Percentiles rank a stretch among this genome's conserved stretches.
These are phyloP conservation scores for Probaryconus sp. DNA, from an alignment of 1,140 invertebrate genomes.

Conservation along the genomic window DNA sequence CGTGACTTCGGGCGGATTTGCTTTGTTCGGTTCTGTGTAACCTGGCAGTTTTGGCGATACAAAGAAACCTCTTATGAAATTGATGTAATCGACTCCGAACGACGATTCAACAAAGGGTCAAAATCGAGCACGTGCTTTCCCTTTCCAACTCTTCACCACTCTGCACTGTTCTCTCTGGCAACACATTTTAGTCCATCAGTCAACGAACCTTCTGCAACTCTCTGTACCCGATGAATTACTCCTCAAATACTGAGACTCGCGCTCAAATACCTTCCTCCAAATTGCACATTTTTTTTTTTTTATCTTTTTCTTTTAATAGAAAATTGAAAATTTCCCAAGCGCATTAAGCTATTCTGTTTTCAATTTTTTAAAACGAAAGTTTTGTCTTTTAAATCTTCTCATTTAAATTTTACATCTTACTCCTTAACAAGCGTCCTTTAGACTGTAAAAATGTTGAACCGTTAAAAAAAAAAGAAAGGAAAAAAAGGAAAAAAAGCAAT, in stretches of 20 bases:
- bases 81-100: constrained; percentile 75
- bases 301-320: constrained; percentile 44
- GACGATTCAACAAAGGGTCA: constrained; percentile 78
- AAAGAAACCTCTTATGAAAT: constrained; percentile 70
- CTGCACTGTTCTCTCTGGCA: constrained; percentile 31
- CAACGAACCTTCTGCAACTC: constrained; percentile 54
- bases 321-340: constrained; percentile 29
- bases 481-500: too few species aligned
- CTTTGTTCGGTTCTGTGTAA: constrained; percentile 32
- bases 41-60: constrained; percentile 31
- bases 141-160: constrained; percentile 31
- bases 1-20: constrained; percentile 12
- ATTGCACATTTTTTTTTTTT: constrained; percentile 41
- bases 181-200: constrained; percentile 56
- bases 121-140: constrained; percentile 70
- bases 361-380: too few species aligned
- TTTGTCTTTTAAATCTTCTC: too few species aligned
- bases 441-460: too few species aligned
- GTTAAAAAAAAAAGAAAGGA: too few species aligned
- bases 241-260: constrained; percentile 46
- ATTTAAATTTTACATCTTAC: too few species aligned
- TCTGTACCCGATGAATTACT: constrained; percentile 54
- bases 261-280: constrained; percentile 32
- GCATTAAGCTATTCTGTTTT: too few species aligned
- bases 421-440: too few species aligned